These are phyloP conservation scores for Rhea pennata DNA, from an alignment of 2,113 vertebrate species.

Conservation along the genomic window DNA sequence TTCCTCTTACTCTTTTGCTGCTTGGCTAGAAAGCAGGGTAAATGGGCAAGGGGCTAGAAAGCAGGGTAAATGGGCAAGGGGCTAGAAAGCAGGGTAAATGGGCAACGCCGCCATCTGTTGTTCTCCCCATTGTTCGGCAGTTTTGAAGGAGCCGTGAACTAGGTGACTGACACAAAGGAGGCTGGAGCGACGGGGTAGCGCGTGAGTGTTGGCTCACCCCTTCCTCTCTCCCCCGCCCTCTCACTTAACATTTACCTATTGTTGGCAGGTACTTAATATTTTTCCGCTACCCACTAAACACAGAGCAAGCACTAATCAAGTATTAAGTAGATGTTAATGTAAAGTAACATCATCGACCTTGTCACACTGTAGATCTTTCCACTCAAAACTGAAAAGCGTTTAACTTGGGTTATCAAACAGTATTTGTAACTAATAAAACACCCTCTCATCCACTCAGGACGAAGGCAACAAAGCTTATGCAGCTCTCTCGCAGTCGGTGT, in stretches of 20 bases:
- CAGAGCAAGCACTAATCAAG: not conserved
- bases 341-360: not conserved
- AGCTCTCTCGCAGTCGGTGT: not conserved
- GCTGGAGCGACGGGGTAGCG: accelerated
- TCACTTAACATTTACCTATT: not conserved
- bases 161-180: not conserved
- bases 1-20: not conserved
- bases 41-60: no score
- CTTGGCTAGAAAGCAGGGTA: not conserved
- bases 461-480: not conserved
- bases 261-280: not conserved
- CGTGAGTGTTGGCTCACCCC: accelerated
- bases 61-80: no score
- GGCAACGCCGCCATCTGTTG: accelerated
- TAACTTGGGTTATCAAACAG: not conserved
- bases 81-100: not conserved
- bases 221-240: not conserved
- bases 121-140: not conserved
- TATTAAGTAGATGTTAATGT: not conserved
- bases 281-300: not conserved
- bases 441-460: not conserved
- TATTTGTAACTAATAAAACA: not conserved
- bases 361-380: not conserved
- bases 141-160: not conserved
- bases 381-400: not conserved